Evolutionary conservation across 1,140 invertebrate genomes (phyloP).

Genomic region (Heterodera schachtii): DNA sequence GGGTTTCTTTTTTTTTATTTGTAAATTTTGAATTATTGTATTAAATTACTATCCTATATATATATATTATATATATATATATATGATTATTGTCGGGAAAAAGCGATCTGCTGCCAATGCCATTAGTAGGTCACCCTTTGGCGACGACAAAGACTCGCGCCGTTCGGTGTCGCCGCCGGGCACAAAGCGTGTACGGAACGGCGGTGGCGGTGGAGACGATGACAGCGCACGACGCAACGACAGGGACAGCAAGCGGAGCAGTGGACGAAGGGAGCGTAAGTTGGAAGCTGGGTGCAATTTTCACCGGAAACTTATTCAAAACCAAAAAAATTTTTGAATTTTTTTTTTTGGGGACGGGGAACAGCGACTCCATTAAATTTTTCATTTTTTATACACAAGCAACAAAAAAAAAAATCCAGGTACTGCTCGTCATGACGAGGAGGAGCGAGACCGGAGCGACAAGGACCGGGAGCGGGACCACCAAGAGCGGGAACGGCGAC

Average conservation of each 20-base stretch:
- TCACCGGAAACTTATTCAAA: too few relatives aligned
- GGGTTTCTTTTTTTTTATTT: too few relatives aligned
- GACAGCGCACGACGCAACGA: neutral
- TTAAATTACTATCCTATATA: too few relatives aligned
- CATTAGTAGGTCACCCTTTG: neutral
- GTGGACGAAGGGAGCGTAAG: slow-evolving; percentile 15
- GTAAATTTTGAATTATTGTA: too few relatives aligned
- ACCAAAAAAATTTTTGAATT: neutral
- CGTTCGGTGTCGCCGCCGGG: neutral
- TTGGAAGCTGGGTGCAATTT: too few relatives aligned
- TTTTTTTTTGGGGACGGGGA: neutral
- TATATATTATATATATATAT: too few relatives aligned
- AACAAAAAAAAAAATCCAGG: slow-evolving; percentile 2
- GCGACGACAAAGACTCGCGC: neutral
- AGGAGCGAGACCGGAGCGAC: slow-evolving; percentile 33
- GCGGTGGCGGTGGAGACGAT: neutral
- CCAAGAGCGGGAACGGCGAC: slow-evolving; percentile 37
- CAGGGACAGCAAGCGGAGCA: neutral
- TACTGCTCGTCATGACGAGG: slow-evolving; percentile 16
- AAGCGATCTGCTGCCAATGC: too few relatives aligned
- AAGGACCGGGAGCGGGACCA: slow-evolving; percentile 41
- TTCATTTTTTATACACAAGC: neutral
- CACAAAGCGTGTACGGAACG: neutral
- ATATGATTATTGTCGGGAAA: too few relatives aligned
- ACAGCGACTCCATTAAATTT: neutral